These are phyloP conservation scores for Nyctibius bracteatus DNA, from an alignment of 2,113 vertebrate genomes.

Conservation along the genomic window DNA sequence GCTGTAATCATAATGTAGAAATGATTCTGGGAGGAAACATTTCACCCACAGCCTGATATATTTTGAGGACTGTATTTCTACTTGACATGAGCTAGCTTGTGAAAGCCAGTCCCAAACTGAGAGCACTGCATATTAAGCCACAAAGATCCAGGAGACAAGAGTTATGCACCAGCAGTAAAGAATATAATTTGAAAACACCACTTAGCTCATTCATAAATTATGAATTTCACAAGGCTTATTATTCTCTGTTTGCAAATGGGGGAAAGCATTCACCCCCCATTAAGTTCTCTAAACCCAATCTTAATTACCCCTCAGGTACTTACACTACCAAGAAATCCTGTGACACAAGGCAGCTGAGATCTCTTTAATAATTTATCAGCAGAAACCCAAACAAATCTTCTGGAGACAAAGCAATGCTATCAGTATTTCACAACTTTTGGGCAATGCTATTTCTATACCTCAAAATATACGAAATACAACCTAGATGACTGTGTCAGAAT, in stretches of 20 bases:
- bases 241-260: slow-evolving; percentile 3
- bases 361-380: slow-evolving; percentile 29
- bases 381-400: not conserved
- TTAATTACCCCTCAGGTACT: slow-evolving; percentile 34
- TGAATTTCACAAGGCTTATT: slow-evolving; percentile 10
- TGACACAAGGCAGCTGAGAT: not conserved
- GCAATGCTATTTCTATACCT: not conserved
- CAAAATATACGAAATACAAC: not conserved
- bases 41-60: not conserved
- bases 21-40: not conserved
- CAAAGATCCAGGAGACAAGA: not conserved
- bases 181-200: not conserved
- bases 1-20: not conserved
- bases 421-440: not conserved
- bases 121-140: not conserved
- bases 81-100: not conserved
- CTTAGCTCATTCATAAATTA: slow-evolving; percentile 41
- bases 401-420: not conserved
- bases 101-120: not conserved
- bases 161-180: not conserved
- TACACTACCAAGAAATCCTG: slow-evolving; percentile 23
- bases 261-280: slow-evolving; percentile 48
- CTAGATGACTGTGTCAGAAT: not conserved
- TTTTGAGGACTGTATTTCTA: not conserved
- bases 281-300: not conserved